Evolutionary conservation across 2,888 invertebrate genomes (phyloP), one percentile per base, ranked within the genome.

Genomic region (Volucella bombylans): DNA sequence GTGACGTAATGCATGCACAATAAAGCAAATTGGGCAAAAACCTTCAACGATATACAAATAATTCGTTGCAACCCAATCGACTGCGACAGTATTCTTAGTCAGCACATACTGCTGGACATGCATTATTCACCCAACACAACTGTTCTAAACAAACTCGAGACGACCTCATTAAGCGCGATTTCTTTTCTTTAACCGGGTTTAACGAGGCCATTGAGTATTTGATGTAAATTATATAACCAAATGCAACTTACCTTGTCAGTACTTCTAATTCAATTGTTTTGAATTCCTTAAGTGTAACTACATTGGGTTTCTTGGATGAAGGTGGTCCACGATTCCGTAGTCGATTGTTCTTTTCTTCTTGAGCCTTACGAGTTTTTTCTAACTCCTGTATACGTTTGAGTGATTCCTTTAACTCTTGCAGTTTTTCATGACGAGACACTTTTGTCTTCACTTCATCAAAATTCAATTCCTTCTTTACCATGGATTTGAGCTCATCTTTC

Each of bases 231-330:
- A 64, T 55, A 47, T 52, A 65, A 73, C 14, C n/a, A 65, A 14
- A 62, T 55, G 39, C 64, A 77, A 87, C 6, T 92, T 91, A 96
- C 95, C 96, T 96, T 86, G 94, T 92, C 79, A 95, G 94, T 89
- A 96, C 93, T 93, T 96, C 96, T 90, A 97, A 92, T 92, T 96
- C 94, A 89, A 97, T 95, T 50, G 94, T 94, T 87, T 95, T 94
- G 88, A 96, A 96, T 89, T 94, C 93, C 89, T 95, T 93, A 54
- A 95, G 92, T 92, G 94, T 93, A 43, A 91, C 80, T 3, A 86
- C 86, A 18, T 88, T 85, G 0, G 87, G 31, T 10, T 86, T 79
- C 39, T 88, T 86, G 9, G 87, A 73, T 9, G 89, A 87, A 12
- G 88, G 87, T 47, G 78, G 88, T 3, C 89, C 87, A 10, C 88